Evolutionary conservation across 2,888 invertebrate species (phyloP).

Genomic region (Epirrhoe alternata): DNA sequence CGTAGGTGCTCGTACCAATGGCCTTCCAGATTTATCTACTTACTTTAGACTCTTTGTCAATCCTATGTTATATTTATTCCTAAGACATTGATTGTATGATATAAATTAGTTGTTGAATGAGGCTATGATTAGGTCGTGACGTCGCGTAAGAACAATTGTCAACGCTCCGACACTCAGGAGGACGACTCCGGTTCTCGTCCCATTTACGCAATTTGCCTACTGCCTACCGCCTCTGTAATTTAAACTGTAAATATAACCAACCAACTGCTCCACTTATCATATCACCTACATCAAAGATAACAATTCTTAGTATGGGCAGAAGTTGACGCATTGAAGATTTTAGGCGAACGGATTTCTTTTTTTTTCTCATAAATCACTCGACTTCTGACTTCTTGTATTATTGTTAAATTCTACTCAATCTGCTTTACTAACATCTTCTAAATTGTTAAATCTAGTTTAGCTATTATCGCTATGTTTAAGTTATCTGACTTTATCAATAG

Average conservation of each 20-base stretch:
- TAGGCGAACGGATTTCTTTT: slow-evolving; percentile 46
- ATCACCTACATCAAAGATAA: slow-evolving; percentile 58
- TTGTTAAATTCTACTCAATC: slow-evolving; percentile 8
- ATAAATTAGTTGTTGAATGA: slow-evolving; percentile 53
- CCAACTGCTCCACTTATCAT: slow-evolving; percentile 55
- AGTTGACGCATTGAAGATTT: slow-evolving; percentile 45
- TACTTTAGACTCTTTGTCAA: slow-evolving; percentile 35
- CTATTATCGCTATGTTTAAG: slow-evolving; percentile 18
- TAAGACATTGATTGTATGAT: slow-evolving; percentile 49
- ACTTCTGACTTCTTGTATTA: slow-evolving; percentile 43
- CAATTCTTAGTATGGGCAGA: slow-evolving; percentile 36
- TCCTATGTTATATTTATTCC: slow-evolving; percentile 30
- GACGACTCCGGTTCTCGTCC: slow-evolving; percentile 56
- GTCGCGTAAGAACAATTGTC: slow-evolving; percentile 46
- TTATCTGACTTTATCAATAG: slow-evolving; percentile 43
- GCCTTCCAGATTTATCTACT: slow-evolving; percentile 40
- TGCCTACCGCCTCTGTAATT: slow-evolving; percentile 60
- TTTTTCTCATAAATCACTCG: slow-evolving; percentile 53
- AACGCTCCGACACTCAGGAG: slow-evolving; percentile 43
- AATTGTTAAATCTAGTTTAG: slow-evolving; percentile 18
- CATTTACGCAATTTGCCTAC: slow-evolving; percentile 64
- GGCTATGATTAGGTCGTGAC: slow-evolving; percentile 42
- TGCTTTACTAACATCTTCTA: slow-evolving; percentile 18
- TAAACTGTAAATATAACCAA: slow-evolving; percentile 57
- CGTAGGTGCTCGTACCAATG: slow-evolving; percentile 29